Evolutionary conservation across 2,888 invertebrate genomes (phyloP).

Genomic region (Tortricodes alternella): DNA sequence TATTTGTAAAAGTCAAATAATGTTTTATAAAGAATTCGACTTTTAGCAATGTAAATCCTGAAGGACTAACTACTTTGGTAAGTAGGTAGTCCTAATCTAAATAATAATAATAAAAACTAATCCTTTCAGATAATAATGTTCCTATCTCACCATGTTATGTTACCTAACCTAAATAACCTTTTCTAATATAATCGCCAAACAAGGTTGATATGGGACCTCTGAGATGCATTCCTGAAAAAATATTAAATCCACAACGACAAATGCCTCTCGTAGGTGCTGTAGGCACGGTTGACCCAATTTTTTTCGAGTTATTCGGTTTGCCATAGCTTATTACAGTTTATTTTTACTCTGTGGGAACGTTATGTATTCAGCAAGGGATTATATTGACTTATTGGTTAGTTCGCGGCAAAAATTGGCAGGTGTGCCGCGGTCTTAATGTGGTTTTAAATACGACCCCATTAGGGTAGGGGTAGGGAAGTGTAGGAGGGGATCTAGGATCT

Average conservation of each 20-base stretch:
- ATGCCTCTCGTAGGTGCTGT: conserved; percentile 37
- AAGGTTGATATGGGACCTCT: conserved; percentile 5
- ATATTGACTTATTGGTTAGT: conserved; percentile 5
- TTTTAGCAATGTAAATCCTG: too few species aligned
- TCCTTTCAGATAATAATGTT: too few species aligned
- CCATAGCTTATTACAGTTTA: conserved; percentile 44
- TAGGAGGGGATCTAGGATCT: too few species aligned
- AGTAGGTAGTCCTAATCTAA: too few species aligned
- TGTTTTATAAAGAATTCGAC: too few species aligned
- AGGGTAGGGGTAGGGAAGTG: too few species aligned
- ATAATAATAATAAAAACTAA: too few species aligned
- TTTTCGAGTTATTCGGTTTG: conserved; percentile 48
- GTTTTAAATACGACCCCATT: too few species aligned
- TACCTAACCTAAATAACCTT: not conserved
- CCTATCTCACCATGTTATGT: too few species aligned
- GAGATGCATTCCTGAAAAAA: conserved; percentile 22
- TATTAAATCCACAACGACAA: conserved; percentile 36
- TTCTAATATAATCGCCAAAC: conserved; percentile 17
- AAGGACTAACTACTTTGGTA: too few species aligned
- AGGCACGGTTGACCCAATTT: conserved; percentile 61
- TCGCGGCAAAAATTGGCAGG: not conserved
- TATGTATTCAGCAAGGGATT: not conserved
- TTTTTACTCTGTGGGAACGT: conserved; percentile 8
- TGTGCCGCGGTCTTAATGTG: too few species aligned
- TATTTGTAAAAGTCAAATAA: too few species aligned